phyloP scores from a whole-genome alignment of 2,888 invertebrate genomes.

The Thera britannica region DNA sequence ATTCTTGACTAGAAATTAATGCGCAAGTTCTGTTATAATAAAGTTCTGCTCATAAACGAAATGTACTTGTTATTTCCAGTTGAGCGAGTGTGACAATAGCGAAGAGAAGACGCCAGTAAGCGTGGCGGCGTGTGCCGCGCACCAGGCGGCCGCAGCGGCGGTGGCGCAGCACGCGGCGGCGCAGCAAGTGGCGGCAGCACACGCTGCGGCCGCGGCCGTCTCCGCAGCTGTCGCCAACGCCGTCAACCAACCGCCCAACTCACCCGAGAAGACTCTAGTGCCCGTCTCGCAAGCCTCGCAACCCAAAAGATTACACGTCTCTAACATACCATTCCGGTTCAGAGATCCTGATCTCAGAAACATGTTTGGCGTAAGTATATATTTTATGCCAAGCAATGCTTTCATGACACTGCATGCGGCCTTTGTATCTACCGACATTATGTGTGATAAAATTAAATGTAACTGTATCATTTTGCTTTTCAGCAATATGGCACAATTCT shows the following conservation, averaged over 20 bases:
- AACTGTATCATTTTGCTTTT: slow-evolving; percentile 80
- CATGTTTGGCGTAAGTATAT: slow-evolving; percentile 97
- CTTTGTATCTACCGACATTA: slow-evolving; percentile 42
- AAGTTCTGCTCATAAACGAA: neutral
- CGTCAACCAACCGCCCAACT: slow-evolving; percentile 60
- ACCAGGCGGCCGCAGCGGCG: slow-evolving; percentile 65
- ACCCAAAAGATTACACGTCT: slow-evolving; percentile 98
- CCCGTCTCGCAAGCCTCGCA: slow-evolving; percentile 84
- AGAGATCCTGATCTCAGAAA: slow-evolving; percentile 99
- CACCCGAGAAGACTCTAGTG: slow-evolving; percentile 81
- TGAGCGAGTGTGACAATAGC: slow-evolving; percentile 81
- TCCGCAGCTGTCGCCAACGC: slow-evolving; percentile 64
- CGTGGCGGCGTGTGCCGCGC: slow-evolving; percentile 71
- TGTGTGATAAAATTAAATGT: slow-evolving; percentile 46
- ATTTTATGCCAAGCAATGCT: slow-evolving; percentile 30
- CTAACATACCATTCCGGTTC: slow-evolving; percentile 99
- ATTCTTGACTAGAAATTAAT: neutral
- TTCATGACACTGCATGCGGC: slow-evolving; percentile 52
- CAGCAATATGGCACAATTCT: slow-evolving; percentile 99
- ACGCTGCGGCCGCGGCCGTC: slow-evolving; percentile 76
- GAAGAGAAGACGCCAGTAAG: slow-evolving; percentile 83
- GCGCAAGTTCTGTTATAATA: neutral
- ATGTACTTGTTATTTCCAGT: slow-evolving; percentile 50
- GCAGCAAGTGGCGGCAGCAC: slow-evolving; percentile 80
- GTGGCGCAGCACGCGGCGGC: slow-evolving; percentile 67